Evolutionary conservation across 2,888 invertebrate genomes (phyloP).

Genomic region (Cheilosia vernalis): DNA sequence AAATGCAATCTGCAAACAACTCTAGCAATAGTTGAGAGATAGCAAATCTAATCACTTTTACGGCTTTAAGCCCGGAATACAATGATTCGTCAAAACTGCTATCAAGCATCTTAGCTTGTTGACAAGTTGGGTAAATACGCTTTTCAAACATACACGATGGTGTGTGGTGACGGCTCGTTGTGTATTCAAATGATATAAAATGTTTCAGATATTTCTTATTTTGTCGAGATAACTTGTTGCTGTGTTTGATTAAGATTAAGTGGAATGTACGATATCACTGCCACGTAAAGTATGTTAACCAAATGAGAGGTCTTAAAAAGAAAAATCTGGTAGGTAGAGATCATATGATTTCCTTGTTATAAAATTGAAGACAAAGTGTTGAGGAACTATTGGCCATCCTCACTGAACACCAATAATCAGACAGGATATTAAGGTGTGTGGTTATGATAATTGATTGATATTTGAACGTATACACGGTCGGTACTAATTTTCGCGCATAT

Average conservation of each 20-base stretch:
- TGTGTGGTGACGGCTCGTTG: conserved; percentile 29
- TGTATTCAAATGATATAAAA: conserved; percentile 71
- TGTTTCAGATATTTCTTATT: conserved; percentile 43
- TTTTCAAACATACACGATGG: conserved; percentile 35
- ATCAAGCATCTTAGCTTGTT: conserved; percentile 62
- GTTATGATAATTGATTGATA: too few species aligned
- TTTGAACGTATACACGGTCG: too few species aligned
- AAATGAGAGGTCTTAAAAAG: neutral
- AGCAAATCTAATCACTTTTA: conserved; percentile 41
- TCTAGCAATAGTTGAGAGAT: conserved; percentile 24
- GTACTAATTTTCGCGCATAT: too few species aligned
- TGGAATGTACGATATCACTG: conserved; percentile 69
- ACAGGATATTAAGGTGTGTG: too few species aligned
- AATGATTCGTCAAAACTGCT: conserved; percentile 40
- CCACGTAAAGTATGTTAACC: conserved; percentile 25
- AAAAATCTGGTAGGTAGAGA: neutral
- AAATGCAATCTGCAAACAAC: conserved; percentile 13
- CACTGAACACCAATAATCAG: too few species aligned
- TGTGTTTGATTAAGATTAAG: conserved; percentile 65
- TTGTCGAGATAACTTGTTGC: conserved; percentile 60
- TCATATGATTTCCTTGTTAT: conserved; percentile 18
- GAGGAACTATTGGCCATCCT: neutral
- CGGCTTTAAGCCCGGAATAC: conserved; percentile 35
- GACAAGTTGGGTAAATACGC: conserved; percentile 49
- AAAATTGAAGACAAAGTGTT: neutral